Evolutionary conservation across 1,140 invertebrate genomes (phyloP), one percentile per base, ranked within the genome.

Genomic region (Zaprionus capensis): DNA sequence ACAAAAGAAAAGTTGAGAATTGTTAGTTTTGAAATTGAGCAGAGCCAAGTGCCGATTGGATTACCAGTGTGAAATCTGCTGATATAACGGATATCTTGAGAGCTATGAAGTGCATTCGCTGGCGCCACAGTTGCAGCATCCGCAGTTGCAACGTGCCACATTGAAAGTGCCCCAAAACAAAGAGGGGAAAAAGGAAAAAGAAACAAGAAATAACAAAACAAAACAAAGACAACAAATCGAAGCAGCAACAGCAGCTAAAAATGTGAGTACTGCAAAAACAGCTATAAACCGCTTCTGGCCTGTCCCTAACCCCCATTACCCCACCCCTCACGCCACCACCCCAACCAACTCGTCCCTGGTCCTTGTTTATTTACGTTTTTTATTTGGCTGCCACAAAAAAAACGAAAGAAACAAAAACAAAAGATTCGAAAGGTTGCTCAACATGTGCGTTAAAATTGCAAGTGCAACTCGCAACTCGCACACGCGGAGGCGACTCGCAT

Each of bases 21-120:
- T 41, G 38, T 34, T 11, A 11, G 9, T 34, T 11, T 34, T 15
- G 15, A 41, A n/a, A 41, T 41, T 51, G 46, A 15, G 17, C 31
- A 64, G 38, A 66, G 53, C 64, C 64, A 66, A 57, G 57, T 83
- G 61, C 76, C 66, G 83, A 70, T 73, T 87, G 83, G 83, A 86
- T 87, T 86, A 86, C 84, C 83, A 86, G 83, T 83, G 79, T 53
- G 62, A 63, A 63, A 59, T 65, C 51, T 62, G 58, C 28, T 38
- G 56, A 51, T 28, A 59, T 58, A 53, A 34, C 68, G 26, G 24
- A 34, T 28, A 49, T 59, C 56, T 53, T 7, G 24, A 46, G 36
- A 68, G 71, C 59, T 61, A 74, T 74, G 66, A 70, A 62, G 58
- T 75, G 72, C 49, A 75, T 41, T 53, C 66, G 58, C 56, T 70